Conservation (phyloP, 2,888 invertebrate genomes). For the Ophion obscuratus region DNA sequence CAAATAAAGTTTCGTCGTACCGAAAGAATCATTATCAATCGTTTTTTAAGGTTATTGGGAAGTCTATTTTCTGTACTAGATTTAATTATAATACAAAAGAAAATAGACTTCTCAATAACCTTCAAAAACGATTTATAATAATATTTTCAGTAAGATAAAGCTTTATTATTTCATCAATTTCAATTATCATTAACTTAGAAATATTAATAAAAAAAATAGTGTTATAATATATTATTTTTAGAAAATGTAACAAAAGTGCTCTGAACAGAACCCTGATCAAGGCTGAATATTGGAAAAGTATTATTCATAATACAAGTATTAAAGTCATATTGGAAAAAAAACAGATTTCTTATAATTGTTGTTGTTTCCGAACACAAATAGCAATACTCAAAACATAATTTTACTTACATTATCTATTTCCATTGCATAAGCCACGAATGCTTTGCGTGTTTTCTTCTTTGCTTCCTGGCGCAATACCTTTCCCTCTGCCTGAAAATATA, state of each 20-base stretch:
- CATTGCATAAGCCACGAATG: constrained; percentile 4
- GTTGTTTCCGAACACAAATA: constrained; percentile 21
- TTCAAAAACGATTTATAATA: constrained; percentile 9
- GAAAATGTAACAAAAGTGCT: constrained; percentile 15
- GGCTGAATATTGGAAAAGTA: neutral
- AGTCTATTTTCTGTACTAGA: constrained; percentile 13
- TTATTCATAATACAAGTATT: no score
- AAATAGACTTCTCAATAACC: constrained; percentile 10
- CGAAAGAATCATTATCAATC: constrained; percentile 6
- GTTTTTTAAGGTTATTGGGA: constrained; percentile 6
- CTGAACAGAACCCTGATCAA: constrained; percentile 14
- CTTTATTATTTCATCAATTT: constrained; percentile 13
- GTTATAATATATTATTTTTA: constrained; percentile 11
- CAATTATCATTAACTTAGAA: constrained; percentile 13
- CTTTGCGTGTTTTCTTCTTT: neutral
- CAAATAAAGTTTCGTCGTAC: constrained; percentile 3
- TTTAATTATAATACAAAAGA: constrained; percentile 9
- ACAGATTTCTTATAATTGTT: constrained; percentile 1
- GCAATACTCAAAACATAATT: constrained; percentile 18
- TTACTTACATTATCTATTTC: constrained; percentile 15
- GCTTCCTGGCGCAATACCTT: constrained; percentile 2
- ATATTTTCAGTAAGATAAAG: constrained; percentile 10
- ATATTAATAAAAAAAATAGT: constrained; percentile 11
- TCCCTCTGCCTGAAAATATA: constrained; percentile 27
- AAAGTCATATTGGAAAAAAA: neutral